Evolutionary conservation across 2,888 invertebrate genomes (phyloP), one percentile per base, ranked within the genome.

Genomic region (Frankliniella intonsa): DNA sequence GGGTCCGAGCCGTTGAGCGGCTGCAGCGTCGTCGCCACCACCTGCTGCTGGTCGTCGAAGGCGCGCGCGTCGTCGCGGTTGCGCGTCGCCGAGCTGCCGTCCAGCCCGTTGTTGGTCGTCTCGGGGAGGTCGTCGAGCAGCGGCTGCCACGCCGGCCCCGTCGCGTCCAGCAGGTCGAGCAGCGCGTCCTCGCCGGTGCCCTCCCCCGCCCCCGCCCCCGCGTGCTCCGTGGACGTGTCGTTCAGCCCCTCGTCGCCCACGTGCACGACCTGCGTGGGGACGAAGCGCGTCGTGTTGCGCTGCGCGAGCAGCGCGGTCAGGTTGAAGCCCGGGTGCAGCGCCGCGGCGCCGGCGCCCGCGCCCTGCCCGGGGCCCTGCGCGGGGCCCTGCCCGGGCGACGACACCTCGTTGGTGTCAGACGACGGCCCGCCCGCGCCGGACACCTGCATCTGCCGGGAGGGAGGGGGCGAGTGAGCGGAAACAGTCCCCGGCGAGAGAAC

Each of bases 221-320:
- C 8, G 83, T 80, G 50, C 50, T 38, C 25, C 81, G n/a, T 55
- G 79, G 80, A 80, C 9, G 76, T 85, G 65, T 86, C 85, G 22
- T 85, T 84, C 38, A 86, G 84, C 11, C 87, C 86, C 84, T 89
- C 88, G 82, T 87, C 87, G 22, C 88, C 89, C 25, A 88, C 86
- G 84, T 86, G 87, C 0, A 89, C 87, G 0, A 89, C 88, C 83
- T 88, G 87, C 0, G 88, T 88, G 50, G 88, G 88, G 12, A 87
- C 86, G 83, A 88, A 88, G 50, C 22, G 82, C 27, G n/a, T 82
- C 55, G 55, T 49, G 80, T 62, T 80, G 27, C 80, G 27, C 62
- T 38, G 62, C 55, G 80, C 22, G 49, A 80, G 79, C 51, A 82
- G 50, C 49, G 80, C 27, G 9, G 51, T 50, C 22, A 38, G 80